These are phyloP conservation scores for Sciurus vulgaris DNA, from an alignment of 2,797 vertebrate genomes.

Conservation along the genomic window DNA sequence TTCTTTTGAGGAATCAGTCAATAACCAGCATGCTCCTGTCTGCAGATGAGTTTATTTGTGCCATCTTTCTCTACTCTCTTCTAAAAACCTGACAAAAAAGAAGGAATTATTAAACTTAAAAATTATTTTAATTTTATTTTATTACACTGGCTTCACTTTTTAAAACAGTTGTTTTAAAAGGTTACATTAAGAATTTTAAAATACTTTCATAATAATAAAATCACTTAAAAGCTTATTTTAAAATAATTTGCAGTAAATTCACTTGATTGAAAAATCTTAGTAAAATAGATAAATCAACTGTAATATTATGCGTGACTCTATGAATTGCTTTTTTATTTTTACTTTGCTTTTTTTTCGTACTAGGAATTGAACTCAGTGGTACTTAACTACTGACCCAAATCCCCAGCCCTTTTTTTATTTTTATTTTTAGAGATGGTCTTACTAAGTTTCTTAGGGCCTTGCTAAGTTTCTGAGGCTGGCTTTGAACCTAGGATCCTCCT, in stretches of 20 bases:
- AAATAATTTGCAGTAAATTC: neutral
- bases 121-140: neutral
- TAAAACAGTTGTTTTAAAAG: slow-evolving; percentile 1
- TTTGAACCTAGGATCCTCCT: too few relatives aligned
- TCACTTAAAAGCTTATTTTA: slow-evolving; percentile 12
- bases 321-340: neutral
- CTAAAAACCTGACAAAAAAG: neutral
- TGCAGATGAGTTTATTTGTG: neutral
- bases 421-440: too few relatives aligned
- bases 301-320: neutral
- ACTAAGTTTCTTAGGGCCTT: too few relatives aligned
- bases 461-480: too few relatives aligned
- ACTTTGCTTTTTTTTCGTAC: too few relatives aligned
- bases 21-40: neutral
- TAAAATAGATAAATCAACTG: neutral
- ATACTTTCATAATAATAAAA: neutral
- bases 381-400: too few relatives aligned
- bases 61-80: neutral
- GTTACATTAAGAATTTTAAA: neutral
- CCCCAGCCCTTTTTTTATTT: too few relatives aligned
- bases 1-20: neutral
- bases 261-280: neutral
- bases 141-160: neutral
- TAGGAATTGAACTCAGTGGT: too few relatives aligned
- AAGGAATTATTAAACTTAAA: neutral